Base-by-base conservation (phyloP, 2,888 invertebrate species). In the Deilephila porcellus region DNA sequence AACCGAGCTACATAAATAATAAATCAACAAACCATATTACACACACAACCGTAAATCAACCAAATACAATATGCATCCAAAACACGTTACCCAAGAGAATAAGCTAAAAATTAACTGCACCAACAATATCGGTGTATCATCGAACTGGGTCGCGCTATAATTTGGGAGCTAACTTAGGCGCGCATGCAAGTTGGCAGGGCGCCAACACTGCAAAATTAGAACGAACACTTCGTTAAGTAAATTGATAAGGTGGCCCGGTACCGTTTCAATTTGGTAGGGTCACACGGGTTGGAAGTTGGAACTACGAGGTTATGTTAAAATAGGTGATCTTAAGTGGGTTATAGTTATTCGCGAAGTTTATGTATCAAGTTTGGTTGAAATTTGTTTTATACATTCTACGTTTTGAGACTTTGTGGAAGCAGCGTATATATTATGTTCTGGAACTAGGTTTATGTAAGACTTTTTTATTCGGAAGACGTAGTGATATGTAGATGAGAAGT, bases 191-290 rank as follows among this genome's bases (percentile, higher is more conserved):
- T 83, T 87, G 88, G 89, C 81, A 74, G 73, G 19, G 29, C 74
- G 86, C 88, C 88, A 88, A 78, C 77, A 78, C 80, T 78, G 77
- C 76, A 79, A 78, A 88, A 88, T 88, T 87, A 87, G 88, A 83
- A 80, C 86, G 83, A 80, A 77, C 82, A 83, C 82, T 88, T 88
- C 85, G 85, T 86, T 87, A 85, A 82, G 80, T 83, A 83, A 88
- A 88, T 87, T 88, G 87, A 88, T 88, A 88, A 88, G 85, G 83
- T 80, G 79, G 74, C 76, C 73, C 59, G 76, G 75, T 75, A 75
- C 79, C 73, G 75, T 77, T 77, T 78, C 75, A 81, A 78, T 82
- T 85, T 78, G 76, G 78, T 73, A 60, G 76, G 76, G 74, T 78
- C 74, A 73, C 60, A 74, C 62, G 71, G 74, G 71, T 45, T 60